Conservation (phyloP, 2,888 invertebrate species). For the Gastrophysa polygoni region DNA sequence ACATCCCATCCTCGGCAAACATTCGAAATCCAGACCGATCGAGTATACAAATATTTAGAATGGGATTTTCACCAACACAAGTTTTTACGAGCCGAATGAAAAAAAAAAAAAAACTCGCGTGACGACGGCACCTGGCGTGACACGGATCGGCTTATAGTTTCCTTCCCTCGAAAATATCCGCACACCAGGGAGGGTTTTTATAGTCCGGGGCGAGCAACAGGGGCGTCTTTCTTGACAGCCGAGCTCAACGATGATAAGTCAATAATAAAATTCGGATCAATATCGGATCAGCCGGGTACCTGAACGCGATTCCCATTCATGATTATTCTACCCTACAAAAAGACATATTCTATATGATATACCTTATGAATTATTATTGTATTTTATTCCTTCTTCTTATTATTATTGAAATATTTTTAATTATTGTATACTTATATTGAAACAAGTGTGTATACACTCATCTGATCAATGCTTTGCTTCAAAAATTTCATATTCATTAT, state of each 20-base stretch:
- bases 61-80: background rate
- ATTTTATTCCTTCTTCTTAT: too few species aligned
- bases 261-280: background rate
- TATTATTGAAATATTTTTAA: too few species aligned
- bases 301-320: background rate
- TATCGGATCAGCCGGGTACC: background rate
- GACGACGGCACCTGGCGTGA: constrained; percentile 5
- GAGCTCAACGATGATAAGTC: background rate
- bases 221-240: background rate
- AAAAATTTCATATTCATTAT: too few species aligned
- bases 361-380: too few species aligned
- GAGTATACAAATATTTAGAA: constrained; percentile 17
- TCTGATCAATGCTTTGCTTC: too few species aligned
- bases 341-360: too few species aligned
- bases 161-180: constrained; percentile 11
- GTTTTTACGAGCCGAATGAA: background rate
- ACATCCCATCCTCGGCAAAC: constrained; percentile 20
- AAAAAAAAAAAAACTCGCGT: constrained; percentile 5
- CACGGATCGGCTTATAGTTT: constrained; percentile 12
- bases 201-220: constrained; percentile 8
- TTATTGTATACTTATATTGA: too few species aligned
- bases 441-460: too few species aligned
- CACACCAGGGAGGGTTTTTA: constrained; percentile 12
- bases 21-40: constrained; percentile 14
- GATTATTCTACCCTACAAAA: too few species aligned